phyloP scores from a whole-genome alignment of 2,113 vertebrate species.

The Phylloscopus trochiloides region DNA sequence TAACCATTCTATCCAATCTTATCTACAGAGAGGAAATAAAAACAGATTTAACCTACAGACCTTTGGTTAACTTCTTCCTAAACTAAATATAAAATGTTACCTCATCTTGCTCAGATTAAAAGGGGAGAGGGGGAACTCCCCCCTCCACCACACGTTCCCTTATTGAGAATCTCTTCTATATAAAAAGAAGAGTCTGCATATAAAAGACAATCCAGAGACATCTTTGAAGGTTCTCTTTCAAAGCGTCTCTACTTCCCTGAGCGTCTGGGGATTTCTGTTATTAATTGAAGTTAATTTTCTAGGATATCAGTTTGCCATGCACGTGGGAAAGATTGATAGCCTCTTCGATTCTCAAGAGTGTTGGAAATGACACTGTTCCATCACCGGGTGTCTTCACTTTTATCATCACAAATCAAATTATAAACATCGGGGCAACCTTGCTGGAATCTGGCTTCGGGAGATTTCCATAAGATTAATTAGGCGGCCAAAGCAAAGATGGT shows the following conservation, averaged over 20 bases:
- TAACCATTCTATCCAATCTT: background rate
- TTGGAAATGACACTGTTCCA: conserved; percentile 97
- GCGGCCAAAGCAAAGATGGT: conserved; percentile 89
- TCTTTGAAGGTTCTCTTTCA: conserved; percentile 99
- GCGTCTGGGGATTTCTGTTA: conserved; percentile 94
- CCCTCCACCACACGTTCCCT: conserved; percentile 38
- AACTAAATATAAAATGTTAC: conserved; percentile 57
- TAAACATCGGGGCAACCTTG: conserved; percentile 98
- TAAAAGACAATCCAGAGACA: conserved; percentile 91
- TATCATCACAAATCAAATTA: conserved; percentile 99
- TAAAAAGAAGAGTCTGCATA: conserved; percentile 81
- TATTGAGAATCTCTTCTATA: conserved; percentile 63
- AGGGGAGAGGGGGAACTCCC: conserved; percentile 37
- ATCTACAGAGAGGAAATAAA: conserved; percentile 22
- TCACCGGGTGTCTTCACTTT: conserved; percentile 92
- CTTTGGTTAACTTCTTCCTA: conserved; percentile 61
- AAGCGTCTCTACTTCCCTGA: conserved; percentile 83
- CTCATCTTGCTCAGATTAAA: conserved; percentile 61
- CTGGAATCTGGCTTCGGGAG: conserved; percentile 93
- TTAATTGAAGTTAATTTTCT: conserved; percentile 99
- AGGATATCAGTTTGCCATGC: conserved; percentile 98
- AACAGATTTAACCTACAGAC: conserved; percentile 62
- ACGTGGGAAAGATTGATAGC: conserved; percentile 99
- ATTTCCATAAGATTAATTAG: conserved; percentile 99
- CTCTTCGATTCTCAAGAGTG: conserved; percentile 91